Evolutionary conservation across 1,140 invertebrate genomes (phyloP), one percentile per base, ranked within the genome.

Genomic region (Cotesia vestalis): DNA sequence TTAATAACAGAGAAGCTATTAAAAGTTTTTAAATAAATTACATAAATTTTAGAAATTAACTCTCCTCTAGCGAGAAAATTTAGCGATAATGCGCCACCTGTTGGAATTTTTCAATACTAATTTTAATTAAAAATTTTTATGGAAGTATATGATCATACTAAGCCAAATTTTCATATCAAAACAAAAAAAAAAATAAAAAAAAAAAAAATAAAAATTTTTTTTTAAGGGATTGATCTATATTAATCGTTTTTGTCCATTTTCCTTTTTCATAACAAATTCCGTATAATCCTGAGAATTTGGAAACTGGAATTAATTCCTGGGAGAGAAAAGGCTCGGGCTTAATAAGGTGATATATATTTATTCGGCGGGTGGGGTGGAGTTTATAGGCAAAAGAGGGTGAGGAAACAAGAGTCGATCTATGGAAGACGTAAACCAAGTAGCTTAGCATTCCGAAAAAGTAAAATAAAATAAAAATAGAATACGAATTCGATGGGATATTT

Each of bases 371-470:
- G 70, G 73, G 69, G 38, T 40, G 73, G 38, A 53, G 69, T 75
- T 78, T 77, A 73, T 73, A 71, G 72, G 73, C 72, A 74, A 66
- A 35, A 61, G 69, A 75, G 66, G 35, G 61, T 55, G 57, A 67
- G 67, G 38, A 27, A 34, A 60, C 53, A 64, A n/a, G 36, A 60
- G 36, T 38, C 34, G 17, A 55, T 12, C 17, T 20, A 61, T n/a
- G 27, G 64, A 53, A 60, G 71, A 36, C 20, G 59, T 20, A 52
- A 51, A 69, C 66, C 66, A 74, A 73, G 77, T 78, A 76, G 79
- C 81, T 80, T 79, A 78, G 76, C 66, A 82, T 83, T 81, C 75
- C 75, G 74, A 81, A 81, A 81, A 78, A 75, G 68, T 9, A 46
- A 46, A 46, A 46, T 9, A 11, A 6, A 46, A 46, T 46, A 46